A percentile compares a stretch with the other conserved stretches of the same genome.
Conservation (phyloP, 2,797 vertebrate genomes). For the Acanthurus leucopareius region DNA sequence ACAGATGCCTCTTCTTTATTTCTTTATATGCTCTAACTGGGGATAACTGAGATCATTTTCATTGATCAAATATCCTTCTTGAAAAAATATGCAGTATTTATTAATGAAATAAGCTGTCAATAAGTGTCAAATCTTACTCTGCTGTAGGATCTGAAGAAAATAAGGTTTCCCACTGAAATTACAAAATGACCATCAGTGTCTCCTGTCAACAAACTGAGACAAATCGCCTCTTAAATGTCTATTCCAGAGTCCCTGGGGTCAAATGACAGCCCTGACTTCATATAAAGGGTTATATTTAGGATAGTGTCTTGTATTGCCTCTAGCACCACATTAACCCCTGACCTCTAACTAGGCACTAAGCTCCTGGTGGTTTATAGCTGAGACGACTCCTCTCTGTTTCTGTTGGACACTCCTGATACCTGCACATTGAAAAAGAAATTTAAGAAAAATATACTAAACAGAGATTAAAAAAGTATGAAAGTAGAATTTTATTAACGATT, state of each 20-base stretch:
- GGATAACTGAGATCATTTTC: conserved; percentile 4
- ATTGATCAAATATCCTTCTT: neutral
- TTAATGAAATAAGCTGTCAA: conserved; percentile 5
- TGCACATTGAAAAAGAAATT: neutral
- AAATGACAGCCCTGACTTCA: conserved; percentile 61
- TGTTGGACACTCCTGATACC: neutral
- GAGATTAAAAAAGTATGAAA: neutral
- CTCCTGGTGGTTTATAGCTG: conserved; percentile 76
- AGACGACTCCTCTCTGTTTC: conserved; percentile 44
- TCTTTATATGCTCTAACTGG: conserved; percentile 4
- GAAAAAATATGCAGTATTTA: neutral
- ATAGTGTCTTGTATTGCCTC: conserved; percentile 73
- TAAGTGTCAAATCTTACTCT: conserved; percentile 3
- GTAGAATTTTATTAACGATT: neutral
- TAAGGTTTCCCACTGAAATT: neutral
- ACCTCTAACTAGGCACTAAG: conserved; percentile 71
- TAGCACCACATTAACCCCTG: conserved; percentile 79
- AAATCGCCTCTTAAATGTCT: conserved; percentile 67
- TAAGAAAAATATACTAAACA: neutral
- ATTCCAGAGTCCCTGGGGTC: conserved; percentile 67
- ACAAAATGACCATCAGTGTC: conserved; percentile 40
- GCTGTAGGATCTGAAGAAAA: conserved; percentile 27
- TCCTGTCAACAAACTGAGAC: conserved; percentile 62
- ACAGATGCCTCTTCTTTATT: conserved; percentile 49
- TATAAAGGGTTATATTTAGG: conserved; percentile 78